phyloP scores from a whole-genome alignment of 1,140 invertebrate species.

The Meloidogyne exigua region DNA sequence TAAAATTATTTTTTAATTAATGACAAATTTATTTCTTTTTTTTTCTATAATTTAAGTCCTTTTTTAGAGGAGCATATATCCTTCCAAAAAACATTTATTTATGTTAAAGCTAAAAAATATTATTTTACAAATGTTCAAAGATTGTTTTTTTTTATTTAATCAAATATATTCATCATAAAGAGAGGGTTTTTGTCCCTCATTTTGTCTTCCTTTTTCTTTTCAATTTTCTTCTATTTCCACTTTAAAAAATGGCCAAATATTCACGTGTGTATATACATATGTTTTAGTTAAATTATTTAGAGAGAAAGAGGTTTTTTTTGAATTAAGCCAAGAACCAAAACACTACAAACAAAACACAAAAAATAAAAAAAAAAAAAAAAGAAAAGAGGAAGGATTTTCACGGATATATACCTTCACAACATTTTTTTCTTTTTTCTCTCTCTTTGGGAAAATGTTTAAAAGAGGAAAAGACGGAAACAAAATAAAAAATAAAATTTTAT shows the following conservation, averaged over 20 bases:
- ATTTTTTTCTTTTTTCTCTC: background rate
- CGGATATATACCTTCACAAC: background rate
- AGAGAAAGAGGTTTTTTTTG: no score
- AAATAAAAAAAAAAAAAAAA: background rate
- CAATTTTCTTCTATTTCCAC: background rate
- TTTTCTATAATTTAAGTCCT: background rate
- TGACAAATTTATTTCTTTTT: background rate
- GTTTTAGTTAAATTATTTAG: no score
- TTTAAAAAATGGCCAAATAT: background rate
- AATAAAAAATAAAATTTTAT: no score
- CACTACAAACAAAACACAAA: background rate
- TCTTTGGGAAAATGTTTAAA: background rate
- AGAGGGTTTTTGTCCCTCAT: background rate
- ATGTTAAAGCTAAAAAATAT: background rate
- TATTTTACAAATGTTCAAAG: background rate
- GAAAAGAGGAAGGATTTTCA: background rate
- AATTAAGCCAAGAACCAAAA: background rate
- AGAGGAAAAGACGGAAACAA: background rate
- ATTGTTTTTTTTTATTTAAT: background rate
- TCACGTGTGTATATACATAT: background rate
- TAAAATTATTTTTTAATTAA: background rate
- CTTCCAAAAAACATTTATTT: background rate
- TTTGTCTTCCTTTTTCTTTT: background rate
- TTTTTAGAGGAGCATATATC: background rate
- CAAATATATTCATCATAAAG: constrained; percentile 2